Evolutionary conservation across 1,140 invertebrate species (phyloP).

Genomic region (Drosophila trapezifrons): DNA sequence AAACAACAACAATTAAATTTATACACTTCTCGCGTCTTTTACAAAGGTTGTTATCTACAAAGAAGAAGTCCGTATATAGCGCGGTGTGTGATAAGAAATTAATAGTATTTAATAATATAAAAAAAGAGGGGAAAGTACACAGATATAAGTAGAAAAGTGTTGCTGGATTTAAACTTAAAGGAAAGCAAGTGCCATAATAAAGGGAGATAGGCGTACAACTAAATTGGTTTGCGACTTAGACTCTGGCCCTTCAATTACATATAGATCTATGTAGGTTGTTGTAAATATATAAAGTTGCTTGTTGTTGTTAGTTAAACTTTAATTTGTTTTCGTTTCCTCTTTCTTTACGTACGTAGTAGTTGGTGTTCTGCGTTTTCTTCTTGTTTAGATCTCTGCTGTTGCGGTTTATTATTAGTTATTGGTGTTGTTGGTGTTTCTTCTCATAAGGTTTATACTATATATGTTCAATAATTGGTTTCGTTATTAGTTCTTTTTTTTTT

Average conservation of each 20-base stretch:
- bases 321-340: slow-evolving; percentile 18
- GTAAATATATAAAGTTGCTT: slow-evolving; percentile 45
- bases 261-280: slow-evolving; percentile 24
- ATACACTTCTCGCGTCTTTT: slow-evolving; percentile 21
- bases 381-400: slow-evolving; percentile 27
- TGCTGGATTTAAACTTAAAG: neutral
- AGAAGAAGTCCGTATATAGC: slow-evolving; percentile 11
- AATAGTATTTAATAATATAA: neutral
- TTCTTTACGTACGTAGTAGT: slow-evolving; percentile 63
- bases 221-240: slow-evolving; percentile 40
- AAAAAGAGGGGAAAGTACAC: neutral
- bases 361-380: slow-evolving; percentile 58
- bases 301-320: slow-evolving; percentile 34
- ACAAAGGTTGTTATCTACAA: slow-evolving; percentile 38
- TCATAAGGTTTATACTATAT: slow-evolving; percentile 35
- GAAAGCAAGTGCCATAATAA: slow-evolving; percentile 15
- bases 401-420: slow-evolving; percentile 1
- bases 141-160: neutral
- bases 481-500: slow-evolving; percentile 28
- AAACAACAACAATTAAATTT: slow-evolving; percentile 37
- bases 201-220: slow-evolving; percentile 10
- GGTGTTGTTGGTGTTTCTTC: slow-evolving; percentile 21
- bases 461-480: slow-evolving; percentile 45
- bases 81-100: slow-evolving; percentile 2
- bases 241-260: slow-evolving; percentile 42